Evolutionary conservation across 2,797 vertebrate genomes (phyloP).

Genomic region (Crenuchus spilurus): DNA sequence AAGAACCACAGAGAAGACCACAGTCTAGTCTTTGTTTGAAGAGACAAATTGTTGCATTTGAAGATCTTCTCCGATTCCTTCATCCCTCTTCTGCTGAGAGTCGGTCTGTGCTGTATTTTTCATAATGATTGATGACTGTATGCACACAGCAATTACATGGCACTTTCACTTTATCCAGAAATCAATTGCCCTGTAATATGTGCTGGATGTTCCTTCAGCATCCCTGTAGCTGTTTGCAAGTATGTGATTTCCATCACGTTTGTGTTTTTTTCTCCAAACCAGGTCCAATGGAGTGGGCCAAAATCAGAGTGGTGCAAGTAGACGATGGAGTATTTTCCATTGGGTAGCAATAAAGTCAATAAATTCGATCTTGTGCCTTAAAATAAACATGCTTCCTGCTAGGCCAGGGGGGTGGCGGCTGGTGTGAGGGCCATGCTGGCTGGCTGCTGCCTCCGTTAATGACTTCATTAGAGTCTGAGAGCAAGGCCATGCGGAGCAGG

Average conservation of each 20-base stretch:
- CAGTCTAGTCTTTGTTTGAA: too few species aligned
- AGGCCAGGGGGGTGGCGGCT: slow-evolving; percentile 7
- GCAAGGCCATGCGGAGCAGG: slow-evolving; percentile 30
- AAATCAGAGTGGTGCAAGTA: not conserved
- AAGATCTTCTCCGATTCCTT: too few species aligned
- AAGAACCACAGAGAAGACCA: too few species aligned
- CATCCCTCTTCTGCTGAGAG: too few species aligned
- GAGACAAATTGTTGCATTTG: too few species aligned
- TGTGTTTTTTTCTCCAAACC: not conserved
- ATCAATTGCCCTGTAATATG: not conserved
- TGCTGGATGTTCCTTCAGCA: not conserved
- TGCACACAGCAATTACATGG: not conserved
- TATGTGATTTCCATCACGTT: not conserved
- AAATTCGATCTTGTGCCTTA: slow-evolving; percentile 39
- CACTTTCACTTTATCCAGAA: not conserved
- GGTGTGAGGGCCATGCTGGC: slow-evolving; percentile 7
- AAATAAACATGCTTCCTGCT: slow-evolving; percentile 44
- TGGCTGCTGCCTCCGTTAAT: slow-evolving; percentile 47
- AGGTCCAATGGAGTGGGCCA: not conserved
- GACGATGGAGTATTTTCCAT: slow-evolving; percentile 12
- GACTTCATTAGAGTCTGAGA: slow-evolving; percentile 51
- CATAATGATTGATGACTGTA: not conserved
- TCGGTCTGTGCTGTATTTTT: too few species aligned
- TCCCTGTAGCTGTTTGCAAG: not conserved
- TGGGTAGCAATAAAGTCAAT: slow-evolving; percentile 28